phyloP scores from a whole-genome alignment of 2,888 invertebrate species.

The Andrena bucephala region DNA sequence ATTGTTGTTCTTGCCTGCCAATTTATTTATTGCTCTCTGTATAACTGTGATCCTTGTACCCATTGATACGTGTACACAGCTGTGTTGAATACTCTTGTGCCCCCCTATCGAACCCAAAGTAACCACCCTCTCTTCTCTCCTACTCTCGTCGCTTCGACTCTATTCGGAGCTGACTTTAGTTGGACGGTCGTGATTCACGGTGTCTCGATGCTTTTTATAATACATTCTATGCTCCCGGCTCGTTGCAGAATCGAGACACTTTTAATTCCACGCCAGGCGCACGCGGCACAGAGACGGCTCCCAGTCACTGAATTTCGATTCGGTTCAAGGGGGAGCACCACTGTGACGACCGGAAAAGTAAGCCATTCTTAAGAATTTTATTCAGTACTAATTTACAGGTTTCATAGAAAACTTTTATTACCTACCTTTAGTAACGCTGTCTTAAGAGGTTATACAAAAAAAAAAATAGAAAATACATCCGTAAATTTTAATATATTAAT shows the following conservation, averaged over 20 bases:
- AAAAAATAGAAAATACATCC: too few relatives aligned
- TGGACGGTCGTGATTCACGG: conserved; percentile 2
- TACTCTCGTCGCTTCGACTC: conserved; percentile 18
- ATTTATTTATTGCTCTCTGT: conserved; percentile 72
- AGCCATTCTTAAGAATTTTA: too few relatives aligned
- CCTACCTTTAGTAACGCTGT: too few relatives aligned
- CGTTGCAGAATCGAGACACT: conserved; percentile 25
- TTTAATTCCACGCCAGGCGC: conserved; percentile 28
- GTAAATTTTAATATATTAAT: too few relatives aligned
- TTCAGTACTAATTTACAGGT: too few relatives aligned
- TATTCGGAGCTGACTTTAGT: conserved; percentile 10
- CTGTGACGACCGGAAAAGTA: too few relatives aligned
- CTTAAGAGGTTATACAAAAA: too few relatives aligned
- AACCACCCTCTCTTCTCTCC: conserved; percentile 9
- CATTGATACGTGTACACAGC: conserved; percentile 71
- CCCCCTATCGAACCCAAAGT: conserved; percentile 16
- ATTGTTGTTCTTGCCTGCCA: conserved; percentile 74
- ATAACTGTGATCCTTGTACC: conserved; percentile 69
- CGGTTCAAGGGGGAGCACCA: not conserved
- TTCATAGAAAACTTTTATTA: too few relatives aligned
- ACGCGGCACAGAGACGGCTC: conserved; percentile 3
- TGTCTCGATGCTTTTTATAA: conserved; percentile 36
- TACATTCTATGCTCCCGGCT: conserved; percentile 1
- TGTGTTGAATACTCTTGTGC: conserved; percentile 65
- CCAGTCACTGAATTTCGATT: conserved; percentile 14